phyloP scores from a whole-genome alignment of 2,113 vertebrate species.

The Gnathonemus echidnorhynchus region DNA sequence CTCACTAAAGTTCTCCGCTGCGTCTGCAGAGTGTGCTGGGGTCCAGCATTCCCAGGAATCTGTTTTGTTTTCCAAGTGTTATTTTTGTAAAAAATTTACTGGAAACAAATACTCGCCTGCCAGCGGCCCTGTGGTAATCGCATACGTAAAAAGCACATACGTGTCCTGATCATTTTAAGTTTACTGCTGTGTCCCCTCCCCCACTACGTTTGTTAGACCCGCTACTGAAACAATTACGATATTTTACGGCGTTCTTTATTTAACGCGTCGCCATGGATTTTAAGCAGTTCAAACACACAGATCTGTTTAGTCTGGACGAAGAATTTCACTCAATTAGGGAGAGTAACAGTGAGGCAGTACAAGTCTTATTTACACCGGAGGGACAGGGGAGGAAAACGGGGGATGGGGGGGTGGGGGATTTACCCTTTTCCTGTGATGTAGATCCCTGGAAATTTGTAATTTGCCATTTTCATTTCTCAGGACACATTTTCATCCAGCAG shows the following conservation, averaged over 20 bases:
- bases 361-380: slow-evolving; percentile 43
- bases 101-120: background rate
- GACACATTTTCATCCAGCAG: slow-evolving; percentile 67
- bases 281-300: background rate
- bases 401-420: slow-evolving; percentile 21
- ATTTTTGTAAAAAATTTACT: slow-evolving; percentile 1
- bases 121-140: background rate
- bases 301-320: background rate
- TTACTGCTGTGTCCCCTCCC: background rate
- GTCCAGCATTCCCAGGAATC: background rate
- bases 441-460: slow-evolving; percentile 63
- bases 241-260: slow-evolving; percentile 2
- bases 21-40: background rate
- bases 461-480: slow-evolving; percentile 42
- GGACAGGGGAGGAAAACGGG: background rate
- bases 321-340: background rate
- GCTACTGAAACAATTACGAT: background rate
- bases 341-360: background rate
- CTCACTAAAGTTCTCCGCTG: background rate
- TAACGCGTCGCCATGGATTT: background rate
- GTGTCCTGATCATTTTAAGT: background rate
- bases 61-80: background rate
- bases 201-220: background rate
- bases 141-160: background rate
- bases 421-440: slow-evolving; percentile 54